Evolutionary conservation across 2,888 invertebrate species (phyloP).

Genomic region (Pyrrhosoma nymphula): DNA sequence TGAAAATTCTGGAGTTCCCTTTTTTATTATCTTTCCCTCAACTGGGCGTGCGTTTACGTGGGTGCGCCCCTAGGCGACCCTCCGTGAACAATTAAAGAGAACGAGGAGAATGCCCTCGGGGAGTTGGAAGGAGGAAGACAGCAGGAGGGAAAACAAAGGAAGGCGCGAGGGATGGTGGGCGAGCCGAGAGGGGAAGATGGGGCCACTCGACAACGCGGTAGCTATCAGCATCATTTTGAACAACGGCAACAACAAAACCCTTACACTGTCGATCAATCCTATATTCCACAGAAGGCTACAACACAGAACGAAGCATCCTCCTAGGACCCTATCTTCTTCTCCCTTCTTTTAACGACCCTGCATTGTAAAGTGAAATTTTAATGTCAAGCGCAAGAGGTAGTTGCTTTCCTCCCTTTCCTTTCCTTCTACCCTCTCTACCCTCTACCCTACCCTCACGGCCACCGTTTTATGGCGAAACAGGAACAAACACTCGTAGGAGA

Average conservation of each 20-base stretch:
- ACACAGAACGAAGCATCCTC: no score
- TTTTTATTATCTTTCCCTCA: no score
- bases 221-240: background rate
- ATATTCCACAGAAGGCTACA: no score
- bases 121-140: background rate
- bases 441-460: no score
- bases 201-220: background rate
- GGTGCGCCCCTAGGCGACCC: no score
- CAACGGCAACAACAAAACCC: background rate
- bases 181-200: background rate
- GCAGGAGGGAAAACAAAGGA: background rate
- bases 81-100: background rate
- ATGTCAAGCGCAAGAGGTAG: background rate
- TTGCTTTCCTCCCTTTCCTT: background rate
- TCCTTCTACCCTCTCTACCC: no score
- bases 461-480: background rate
- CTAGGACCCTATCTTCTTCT: background rate
- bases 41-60: no score
- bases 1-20: no score
- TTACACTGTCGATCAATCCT: background rate
- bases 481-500: background rate
- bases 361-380: constrained; percentile 15
- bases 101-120: background rate
- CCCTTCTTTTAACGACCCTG: background rate
- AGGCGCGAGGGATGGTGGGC: background rate